Base-by-base conservation (phyloP, 2,888 invertebrate species). In the Zonitis immaculata region DNA sequence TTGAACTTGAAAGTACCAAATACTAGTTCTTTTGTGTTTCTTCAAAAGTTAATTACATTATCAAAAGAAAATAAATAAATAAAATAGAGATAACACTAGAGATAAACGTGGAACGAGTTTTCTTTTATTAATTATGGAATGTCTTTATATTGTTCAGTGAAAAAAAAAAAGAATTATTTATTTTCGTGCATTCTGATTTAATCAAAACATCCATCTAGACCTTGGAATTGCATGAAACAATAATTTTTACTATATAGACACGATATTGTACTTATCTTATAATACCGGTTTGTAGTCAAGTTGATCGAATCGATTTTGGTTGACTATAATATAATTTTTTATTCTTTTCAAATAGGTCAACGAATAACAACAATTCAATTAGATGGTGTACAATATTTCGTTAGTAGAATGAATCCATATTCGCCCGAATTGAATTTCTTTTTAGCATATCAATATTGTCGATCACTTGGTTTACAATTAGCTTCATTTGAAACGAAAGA, bases 401-500 rank as follows among this genome's bases (percentile, higher is more conserved):
- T 91, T 62, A 90, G 89, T 67, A 80, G 89, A 70, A 90, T 90
- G 89, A 90, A 90, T 76, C 90, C 90, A 9, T 91, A 90, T 76
- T 89, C 89, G 60, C 89, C 90, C 25, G 89, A 89, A 75, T 80
- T 91, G 59, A 91, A 91, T 77, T 91, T 89, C 74, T 91, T 89
- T 79, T 79, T 91, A 70, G 89, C 91, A 44, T 91, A 91, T 76
- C 90, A 91, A 71, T 91, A 91, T 72, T 91, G 91, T 77, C 86
- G 91, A 67, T 91, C 91, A 51, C 78, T 91, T 69, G 92, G 91
- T 18, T 78, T 92, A 62, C 91, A 91, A 71, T 78, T 92, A 69
- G 88, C 88, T 44, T 91, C 91, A 11, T 89, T 91, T 69, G 91
- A 91, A 76, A 89, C 90, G 7, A 87, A 88, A 72, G 91, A 92